Conservation (phyloP, 2,113 vertebrate genomes). For the Scomber scombrus region DNA sequence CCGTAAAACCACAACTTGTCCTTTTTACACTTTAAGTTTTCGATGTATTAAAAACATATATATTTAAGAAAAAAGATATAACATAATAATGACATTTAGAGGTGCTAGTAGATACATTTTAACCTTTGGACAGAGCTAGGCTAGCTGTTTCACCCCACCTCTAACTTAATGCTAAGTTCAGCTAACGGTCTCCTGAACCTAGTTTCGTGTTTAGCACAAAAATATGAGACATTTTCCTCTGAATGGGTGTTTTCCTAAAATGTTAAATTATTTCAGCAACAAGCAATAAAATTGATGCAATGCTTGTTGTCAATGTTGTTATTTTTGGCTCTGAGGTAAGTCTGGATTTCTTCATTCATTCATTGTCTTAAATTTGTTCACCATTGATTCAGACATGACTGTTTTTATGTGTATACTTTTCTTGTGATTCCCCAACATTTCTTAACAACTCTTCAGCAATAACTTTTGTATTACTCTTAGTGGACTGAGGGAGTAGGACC, state of each 20-base stretch:
- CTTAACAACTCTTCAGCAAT: background rate
- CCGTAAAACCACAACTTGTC: background rate
- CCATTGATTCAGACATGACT: background rate
- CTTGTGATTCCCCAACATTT: background rate
- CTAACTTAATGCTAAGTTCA: too few relatives aligned
- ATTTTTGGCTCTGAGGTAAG: background rate
- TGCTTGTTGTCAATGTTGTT: background rate
- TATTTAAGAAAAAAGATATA: too few relatives aligned
- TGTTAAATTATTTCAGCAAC: background rate
- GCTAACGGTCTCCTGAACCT: too few relatives aligned
- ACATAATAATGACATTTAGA: too few relatives aligned
- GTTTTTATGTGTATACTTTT: background rate
- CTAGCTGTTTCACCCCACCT: too few relatives aligned
- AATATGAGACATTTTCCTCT: too few relatives aligned
- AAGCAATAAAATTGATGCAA: background rate
- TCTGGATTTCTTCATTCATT: background rate
- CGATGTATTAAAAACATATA: too few relatives aligned
- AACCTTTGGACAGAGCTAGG: too few relatives aligned
- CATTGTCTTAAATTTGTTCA: background rate
- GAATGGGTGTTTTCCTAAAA: background rate
- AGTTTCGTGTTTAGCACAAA: too few relatives aligned
- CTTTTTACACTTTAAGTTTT: background rate
- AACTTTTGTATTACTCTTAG: background rate
- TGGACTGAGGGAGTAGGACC: background rate
- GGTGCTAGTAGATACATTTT: too few relatives aligned